Conservation (phyloP, 2,888 invertebrate genomes). For the Aleiodes leptofemur region DNA sequence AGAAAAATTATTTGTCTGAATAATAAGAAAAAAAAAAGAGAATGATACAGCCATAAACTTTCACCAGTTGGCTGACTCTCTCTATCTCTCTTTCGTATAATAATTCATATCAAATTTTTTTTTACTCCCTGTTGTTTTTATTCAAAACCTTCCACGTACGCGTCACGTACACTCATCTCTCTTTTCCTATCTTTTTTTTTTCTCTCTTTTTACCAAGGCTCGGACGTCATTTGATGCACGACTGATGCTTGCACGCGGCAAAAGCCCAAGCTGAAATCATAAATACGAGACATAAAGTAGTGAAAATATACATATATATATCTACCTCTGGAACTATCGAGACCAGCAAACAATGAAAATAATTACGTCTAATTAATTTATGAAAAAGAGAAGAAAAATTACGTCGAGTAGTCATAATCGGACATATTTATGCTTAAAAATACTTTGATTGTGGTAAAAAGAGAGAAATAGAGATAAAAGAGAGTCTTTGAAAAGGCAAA, state of each 20-base stretch:
- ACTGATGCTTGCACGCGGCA: not conserved
- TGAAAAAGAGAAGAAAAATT: no score
- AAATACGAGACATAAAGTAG: conserved; percentile 25
- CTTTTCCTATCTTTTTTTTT: not conserved
- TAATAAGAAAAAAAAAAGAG: conserved; percentile 10
- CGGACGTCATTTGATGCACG: conserved; percentile 3
- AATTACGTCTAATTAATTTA: conserved; percentile 28
- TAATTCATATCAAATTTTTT: conserved; percentile 39
- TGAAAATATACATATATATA: conserved; percentile 25
- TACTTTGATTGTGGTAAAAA: conserved; percentile 10
- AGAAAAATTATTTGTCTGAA: not conserved
- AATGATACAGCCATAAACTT: conserved; percentile 37
- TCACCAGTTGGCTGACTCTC: conserved; percentile 35
- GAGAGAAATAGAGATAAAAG: not conserved
- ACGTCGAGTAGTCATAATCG: not conserved
- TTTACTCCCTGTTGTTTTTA: conserved; percentile 5
- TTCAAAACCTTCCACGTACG: conserved; percentile 24
- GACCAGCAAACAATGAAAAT: conserved; percentile 32
- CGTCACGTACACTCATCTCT: conserved; percentile 38
- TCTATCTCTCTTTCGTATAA: conserved; percentile 30
- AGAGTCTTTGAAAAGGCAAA: conserved; percentile 52
- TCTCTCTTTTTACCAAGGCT: not conserved
- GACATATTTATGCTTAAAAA: conserved; percentile 12
- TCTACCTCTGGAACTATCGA: not conserved
- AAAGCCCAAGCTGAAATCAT: not conserved